Evolutionary conservation across 2,888 invertebrate genomes (phyloP), one percentile per base, ranked within the genome.

Genomic region (Fragum whitleyi): DNA sequence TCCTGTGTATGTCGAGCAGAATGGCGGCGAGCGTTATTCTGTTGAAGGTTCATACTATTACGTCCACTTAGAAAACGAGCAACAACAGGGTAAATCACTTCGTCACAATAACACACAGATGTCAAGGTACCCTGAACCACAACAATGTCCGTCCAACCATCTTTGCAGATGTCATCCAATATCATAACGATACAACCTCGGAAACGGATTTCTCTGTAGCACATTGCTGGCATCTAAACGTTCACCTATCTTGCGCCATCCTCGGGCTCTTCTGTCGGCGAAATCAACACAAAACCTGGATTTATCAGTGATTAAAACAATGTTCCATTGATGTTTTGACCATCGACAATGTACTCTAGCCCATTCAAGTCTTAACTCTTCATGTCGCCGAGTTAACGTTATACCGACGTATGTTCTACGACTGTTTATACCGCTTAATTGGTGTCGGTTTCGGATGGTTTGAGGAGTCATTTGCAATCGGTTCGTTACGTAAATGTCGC

Each of bases 301-400:
- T 26, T 61, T 26, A 61, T 61, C 29, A 6, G 28, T 61, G 28
- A 61, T 23, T 7, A 61, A 26, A 61, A 61, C 61, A 9, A 23
- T 61, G 61, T 14, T 61, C 61, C 61, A 61, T 28, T 61, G 61
- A 7, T 61, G 61, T 16, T 6, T 14, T 29, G 29, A 7, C 57
- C 57, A 55, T 21, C 23, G 9, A 21, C 57, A 16, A 21, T 55
- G 57, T 9, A 21, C n/a, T n/a, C n/a, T n/a, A n/a, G n/a, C n/a
- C n/a, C n/a, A n/a, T n/a, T n/a, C n/a, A n/a, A n/a, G n/a, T n/a
- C n/a, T n/a, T n/a, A n/a, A n/a, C n/a, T n/a, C n/a, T n/a, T n/a
- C n/a, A n/a, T n/a, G n/a, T n/a, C n/a, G 6, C n/a, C 9, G n/a
- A 55, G 55, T 55, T 23, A 55, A 55, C 55, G n/a, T 19, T 21